Evolutionary conservation across 2,113 vertebrate genomes (phyloP).

Genomic region (Willisornis vidua): DNA sequence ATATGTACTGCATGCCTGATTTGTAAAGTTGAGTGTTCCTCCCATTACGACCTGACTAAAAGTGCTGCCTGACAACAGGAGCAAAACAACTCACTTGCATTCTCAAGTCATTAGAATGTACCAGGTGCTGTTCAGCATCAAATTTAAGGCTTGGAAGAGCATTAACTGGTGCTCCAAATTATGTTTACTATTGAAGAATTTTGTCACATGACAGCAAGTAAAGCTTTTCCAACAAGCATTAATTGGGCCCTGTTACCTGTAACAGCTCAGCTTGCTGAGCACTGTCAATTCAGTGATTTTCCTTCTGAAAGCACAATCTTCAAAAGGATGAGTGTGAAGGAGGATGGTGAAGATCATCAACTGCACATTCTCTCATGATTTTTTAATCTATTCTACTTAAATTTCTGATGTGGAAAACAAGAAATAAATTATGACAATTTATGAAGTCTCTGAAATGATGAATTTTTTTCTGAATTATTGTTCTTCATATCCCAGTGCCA

Average conservation of each 20-base stretch:
- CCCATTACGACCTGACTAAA: not conserved
- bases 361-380: not conserved
- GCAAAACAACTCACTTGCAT: not conserved
- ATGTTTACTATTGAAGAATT: not conserved
- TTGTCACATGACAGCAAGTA: not conserved
- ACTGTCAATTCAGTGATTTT: not conserved
- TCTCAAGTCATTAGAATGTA: not conserved
- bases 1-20: not conserved
- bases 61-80: not conserved
- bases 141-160: not conserved
- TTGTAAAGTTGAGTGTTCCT: not conserved
- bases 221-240: not conserved
- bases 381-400: not conserved
- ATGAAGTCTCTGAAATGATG: not conserved
- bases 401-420: not conserved
- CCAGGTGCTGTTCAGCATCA: not conserved
- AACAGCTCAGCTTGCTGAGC: not conserved
- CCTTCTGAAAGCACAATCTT: not conserved
- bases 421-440: conserved; percentile 10
- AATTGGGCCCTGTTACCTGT: not conserved
- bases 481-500: not conserved
- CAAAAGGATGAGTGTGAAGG: not conserved
- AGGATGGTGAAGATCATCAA: not conserved
- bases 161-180: not conserved
- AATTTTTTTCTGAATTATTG: not conserved